Base-by-base conservation (phyloP, 2,797 vertebrate genomes). In the Sitta carolinensis region DNA sequence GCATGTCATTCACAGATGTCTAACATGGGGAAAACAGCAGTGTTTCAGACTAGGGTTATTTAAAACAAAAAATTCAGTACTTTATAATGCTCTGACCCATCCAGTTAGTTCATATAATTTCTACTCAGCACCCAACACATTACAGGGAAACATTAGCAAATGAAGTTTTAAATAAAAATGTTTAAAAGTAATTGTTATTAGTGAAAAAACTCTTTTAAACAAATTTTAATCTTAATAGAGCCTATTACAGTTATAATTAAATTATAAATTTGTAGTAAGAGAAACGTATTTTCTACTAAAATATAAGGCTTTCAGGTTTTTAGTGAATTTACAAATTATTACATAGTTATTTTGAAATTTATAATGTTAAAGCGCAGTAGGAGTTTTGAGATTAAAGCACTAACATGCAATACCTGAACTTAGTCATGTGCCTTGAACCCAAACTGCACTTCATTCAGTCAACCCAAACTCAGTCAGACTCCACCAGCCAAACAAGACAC, bases 361-460 rank as follows among this genome's bases (percentile, higher is more conserved):
- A 64, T 19, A 40, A 36, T 21, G 5, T 25, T 26, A 52, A 58
- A 69, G 12, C 2, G 1, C 11, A 20, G 14, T 1, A 48, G 26
- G 5, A 66, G 15, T n/a, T 59, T 50, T 73, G 36, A 74, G 36
- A 82, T 32, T 13, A 32, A 76, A 48, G 55, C 0, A 1, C 48
- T 69, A 7, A 16, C 0, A 7, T 21, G 30, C 18, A 66, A 26
- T 6, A 11, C 27, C 34, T 20, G 16, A 77, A n/a, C 5, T 54
- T 5, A 13, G 57, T 2, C 34, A 5, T 1, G 38, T 54, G 59
- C 10, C 59, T 36, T 13, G 21, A 27, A 70, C 45, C 6, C 0
- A 0, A 52, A 72, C 0, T 32, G 43, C 13, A 19, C 10, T 66
- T 18, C 74, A 48, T 29, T 72, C 40, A 17, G 15, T 8, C 17